These are phyloP conservation scores for Enteromius argenteus DNA, from an alignment of 2,797 vertebrate species.

Conservation along the genomic window DNA sequence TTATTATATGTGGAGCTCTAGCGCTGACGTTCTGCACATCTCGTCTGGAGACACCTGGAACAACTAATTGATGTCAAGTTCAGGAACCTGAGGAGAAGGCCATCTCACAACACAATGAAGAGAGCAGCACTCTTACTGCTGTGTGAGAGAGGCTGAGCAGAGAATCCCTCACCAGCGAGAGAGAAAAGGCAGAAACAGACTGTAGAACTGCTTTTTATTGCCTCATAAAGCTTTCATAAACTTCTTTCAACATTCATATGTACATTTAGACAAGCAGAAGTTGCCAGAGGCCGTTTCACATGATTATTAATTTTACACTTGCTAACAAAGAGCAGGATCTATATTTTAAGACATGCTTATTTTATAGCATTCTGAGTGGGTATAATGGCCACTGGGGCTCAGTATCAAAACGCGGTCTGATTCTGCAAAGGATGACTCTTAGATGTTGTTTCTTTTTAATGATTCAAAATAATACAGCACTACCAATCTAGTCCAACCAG, in stretches of 20 bases:
- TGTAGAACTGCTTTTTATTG: slow-evolving; percentile 34
- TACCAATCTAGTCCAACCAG: background rate
- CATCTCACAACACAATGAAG: slow-evolving; percentile 38
- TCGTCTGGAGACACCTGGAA: slow-evolving; percentile 23
- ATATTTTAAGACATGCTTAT: slow-evolving; percentile 10
- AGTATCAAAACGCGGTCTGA: background rate
- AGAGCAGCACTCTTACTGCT: slow-evolving; percentile 27
- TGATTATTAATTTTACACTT: slow-evolving; percentile 1
- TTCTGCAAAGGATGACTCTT: background rate
- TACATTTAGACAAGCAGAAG: background rate
- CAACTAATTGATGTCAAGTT: slow-evolving; percentile 46
- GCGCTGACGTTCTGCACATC: background rate
- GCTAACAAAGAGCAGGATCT: slow-evolving; percentile 9
- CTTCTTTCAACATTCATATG: slow-evolving; percentile 32
- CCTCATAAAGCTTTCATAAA: slow-evolving; percentile 33
- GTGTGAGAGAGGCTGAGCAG: slow-evolving; percentile 3
- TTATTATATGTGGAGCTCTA: slow-evolving; percentile 41
- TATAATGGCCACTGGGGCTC: background rate
- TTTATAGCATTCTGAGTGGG: background rate
- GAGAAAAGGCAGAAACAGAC: slow-evolving; percentile 17
- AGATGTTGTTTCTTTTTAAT: background rate
- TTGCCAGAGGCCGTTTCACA: background rate
- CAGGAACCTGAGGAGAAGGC: slow-evolving; percentile 18
- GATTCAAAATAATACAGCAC: background rate
- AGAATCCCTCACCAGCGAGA: slow-evolving; percentile 4